A percentile compares a stretch with the other conserved stretches of the same genome.
phyloP scores from a whole-genome alignment of 2,888 invertebrate species.

The Drosophila infuscata region DNA sequence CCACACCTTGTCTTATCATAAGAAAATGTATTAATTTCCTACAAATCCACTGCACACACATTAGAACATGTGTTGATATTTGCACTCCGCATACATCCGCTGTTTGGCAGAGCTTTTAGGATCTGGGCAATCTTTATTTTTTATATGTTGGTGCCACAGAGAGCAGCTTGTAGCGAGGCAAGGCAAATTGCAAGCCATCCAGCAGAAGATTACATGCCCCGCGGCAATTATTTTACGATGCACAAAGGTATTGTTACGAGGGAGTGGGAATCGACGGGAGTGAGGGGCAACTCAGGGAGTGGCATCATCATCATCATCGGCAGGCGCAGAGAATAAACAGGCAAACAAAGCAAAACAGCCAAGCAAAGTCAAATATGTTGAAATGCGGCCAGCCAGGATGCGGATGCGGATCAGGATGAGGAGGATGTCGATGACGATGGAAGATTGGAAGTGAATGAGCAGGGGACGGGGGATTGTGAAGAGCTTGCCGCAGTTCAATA shows the following conservation, averaged over 20 bases:
- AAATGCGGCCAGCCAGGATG: constrained; percentile 68
- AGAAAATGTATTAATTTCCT: constrained; percentile 38
- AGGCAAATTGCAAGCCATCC: constrained; percentile 69
- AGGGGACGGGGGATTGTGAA: constrained; percentile 20
- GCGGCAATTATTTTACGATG: constrained; percentile 84
- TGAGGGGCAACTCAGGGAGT: constrained; percentile 20
- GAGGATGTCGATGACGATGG: constrained; percentile 5
- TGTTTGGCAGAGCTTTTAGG: constrained; percentile 42
- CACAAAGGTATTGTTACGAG: constrained; percentile 84
- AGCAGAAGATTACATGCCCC: constrained; percentile 71
- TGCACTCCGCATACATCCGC: constrained; percentile 48
- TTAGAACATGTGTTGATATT: constrained; percentile 17
- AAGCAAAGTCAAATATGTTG: constrained; percentile 79
- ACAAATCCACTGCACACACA: constrained; percentile 25
- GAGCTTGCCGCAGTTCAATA: constrained; percentile 79
- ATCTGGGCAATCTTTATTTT: constrained; percentile 19
- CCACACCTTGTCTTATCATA: constrained; percentile 5
- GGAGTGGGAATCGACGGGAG: constrained; percentile 9
- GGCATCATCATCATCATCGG: constrained; percentile 3
- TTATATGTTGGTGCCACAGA: constrained; percentile 26
- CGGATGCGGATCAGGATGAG: constrained; percentile 29
- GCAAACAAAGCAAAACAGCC: constrained; percentile 40
- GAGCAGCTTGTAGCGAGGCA: constrained; percentile 27
- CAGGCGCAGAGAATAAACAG: constrained; percentile 11
- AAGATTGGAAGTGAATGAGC: constrained; percentile 1